Evolutionary conservation across 2,113 vertebrate genomes (phyloP).

Genomic region (Psettodes erumei): DNA sequence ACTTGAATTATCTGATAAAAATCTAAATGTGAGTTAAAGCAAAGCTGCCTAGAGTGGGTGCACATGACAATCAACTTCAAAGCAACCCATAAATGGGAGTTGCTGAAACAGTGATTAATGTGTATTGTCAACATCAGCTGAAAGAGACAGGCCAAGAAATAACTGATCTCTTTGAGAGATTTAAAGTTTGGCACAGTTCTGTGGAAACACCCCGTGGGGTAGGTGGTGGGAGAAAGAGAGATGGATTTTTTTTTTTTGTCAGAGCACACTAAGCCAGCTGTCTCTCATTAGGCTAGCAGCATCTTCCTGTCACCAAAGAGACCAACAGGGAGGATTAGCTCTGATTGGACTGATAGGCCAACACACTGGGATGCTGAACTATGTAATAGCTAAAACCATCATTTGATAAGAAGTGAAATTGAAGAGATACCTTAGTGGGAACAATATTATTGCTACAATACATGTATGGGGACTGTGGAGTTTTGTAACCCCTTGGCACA

Average conservation of each 20-base stretch:
- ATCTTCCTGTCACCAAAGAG: slow-evolving; percentile 83
- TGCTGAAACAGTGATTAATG: slow-evolving; percentile 71
- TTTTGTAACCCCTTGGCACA: slow-evolving; percentile 23
- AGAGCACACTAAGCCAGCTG: slow-evolving; percentile 77
- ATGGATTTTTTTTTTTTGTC: slow-evolving; percentile 46
- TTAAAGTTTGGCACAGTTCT: slow-evolving; percentile 73
- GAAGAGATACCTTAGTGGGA: slow-evolving; percentile 60
- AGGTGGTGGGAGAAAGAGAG: slow-evolving; percentile 50
- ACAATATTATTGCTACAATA: slow-evolving; percentile 33
- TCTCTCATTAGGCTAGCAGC: slow-evolving; percentile 84
- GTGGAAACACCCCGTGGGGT: slow-evolving; percentile 63
- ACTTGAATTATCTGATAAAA: slow-evolving; percentile 78
- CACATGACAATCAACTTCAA: slow-evolving; percentile 65
- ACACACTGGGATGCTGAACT: slow-evolving; percentile 74
- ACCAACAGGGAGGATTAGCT: slow-evolving; percentile 82
- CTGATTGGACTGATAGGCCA: slow-evolving; percentile 82
- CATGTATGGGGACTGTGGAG: slow-evolving; percentile 12
- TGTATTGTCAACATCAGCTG: slow-evolving; percentile 55
- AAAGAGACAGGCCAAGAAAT: slow-evolving; percentile 57
- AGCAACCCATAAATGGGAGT: slow-evolving; percentile 57
- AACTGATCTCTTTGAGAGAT: slow-evolving; percentile 76
- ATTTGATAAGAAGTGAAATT: slow-evolving; percentile 77
- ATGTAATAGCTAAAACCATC: slow-evolving; percentile 79
- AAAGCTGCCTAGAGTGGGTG: slow-evolving; percentile 37
- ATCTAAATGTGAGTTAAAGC: slow-evolving; percentile 72